Percentiles rank a stretch among this genome's conserved stretches.
phyloP scores from a whole-genome alignment of 64 coral and sea anemone species.

The Platygyra sinensis region DNA sequence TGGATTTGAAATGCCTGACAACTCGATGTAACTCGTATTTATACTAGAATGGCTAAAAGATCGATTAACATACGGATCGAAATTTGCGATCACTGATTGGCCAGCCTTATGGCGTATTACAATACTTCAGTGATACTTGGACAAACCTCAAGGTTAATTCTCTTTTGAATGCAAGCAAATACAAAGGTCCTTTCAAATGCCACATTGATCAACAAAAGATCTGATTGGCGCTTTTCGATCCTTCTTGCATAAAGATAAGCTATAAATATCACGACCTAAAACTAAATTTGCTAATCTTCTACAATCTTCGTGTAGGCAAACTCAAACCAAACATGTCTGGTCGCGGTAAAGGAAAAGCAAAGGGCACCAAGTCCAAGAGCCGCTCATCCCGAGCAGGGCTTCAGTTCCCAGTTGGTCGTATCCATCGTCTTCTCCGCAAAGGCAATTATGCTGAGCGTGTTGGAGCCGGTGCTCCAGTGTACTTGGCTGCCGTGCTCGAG shows the following conservation, averaged over 20 bases:
- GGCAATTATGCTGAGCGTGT: no score
- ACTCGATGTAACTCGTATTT: no score
- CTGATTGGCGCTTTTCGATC: conserved; percentile 35
- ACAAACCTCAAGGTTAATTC: background rate
- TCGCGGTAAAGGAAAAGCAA: conserved; percentile 20
- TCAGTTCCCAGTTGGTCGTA: no score
- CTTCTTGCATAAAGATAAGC: conserved; percentile 3
- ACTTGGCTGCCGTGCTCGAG: no score
- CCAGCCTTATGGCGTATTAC: no score
- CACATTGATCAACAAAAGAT: background rate
- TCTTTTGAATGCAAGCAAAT: background rate
- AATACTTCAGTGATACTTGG: no score
- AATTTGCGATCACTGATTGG: conserved; percentile 19
- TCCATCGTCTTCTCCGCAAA: no score
- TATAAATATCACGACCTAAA: no score
- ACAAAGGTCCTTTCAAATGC: background rate
- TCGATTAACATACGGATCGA: conserved; percentile 34
- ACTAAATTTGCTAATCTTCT: no score
- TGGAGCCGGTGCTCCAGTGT: no score
- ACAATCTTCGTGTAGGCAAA: background rate
- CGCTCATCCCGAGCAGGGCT: no score
- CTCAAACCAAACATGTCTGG: background rate
- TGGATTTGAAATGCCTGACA: no score
- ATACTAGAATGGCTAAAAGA: conserved; percentile 2
- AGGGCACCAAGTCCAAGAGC: conserved; percentile 21